phyloP scores from a whole-genome alignment of 2,888 invertebrate species.

The Lamproptera curius region DNA sequence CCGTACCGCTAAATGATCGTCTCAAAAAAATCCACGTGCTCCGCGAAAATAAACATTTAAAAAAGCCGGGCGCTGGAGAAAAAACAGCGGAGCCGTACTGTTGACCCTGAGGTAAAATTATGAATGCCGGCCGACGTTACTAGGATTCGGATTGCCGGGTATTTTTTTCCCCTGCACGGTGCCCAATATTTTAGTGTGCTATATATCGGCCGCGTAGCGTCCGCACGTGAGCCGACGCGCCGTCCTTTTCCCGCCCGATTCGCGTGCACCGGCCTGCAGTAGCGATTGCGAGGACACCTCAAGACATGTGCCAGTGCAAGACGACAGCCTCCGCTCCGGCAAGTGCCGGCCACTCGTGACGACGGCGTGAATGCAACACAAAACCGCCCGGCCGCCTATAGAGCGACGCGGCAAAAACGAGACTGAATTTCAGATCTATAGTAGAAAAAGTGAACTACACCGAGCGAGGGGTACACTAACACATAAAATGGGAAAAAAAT shows the following conservation, averaged over 20 bases:
- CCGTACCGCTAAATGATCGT: slow-evolving; percentile 62
- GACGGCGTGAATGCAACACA: slow-evolving; percentile 66
- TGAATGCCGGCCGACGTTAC: slow-evolving; percentile 73
- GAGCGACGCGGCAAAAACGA: slow-evolving; percentile 78
- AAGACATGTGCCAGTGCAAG: slow-evolving; percentile 63
- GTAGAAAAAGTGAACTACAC: slow-evolving; percentile 79
- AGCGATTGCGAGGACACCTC: slow-evolving; percentile 41
- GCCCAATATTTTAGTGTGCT: slow-evolving; percentile 74
- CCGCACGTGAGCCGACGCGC: slow-evolving; percentile 63
- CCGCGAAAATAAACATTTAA: slow-evolving; percentile 69
- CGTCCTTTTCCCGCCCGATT: slow-evolving; percentile 62
- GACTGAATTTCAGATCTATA: slow-evolving; percentile 79
- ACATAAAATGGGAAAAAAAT: slow-evolving; percentile 77
- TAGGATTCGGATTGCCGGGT: slow-evolving; percentile 73
- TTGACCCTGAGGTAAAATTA: slow-evolving; percentile 74
- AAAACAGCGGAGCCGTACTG: slow-evolving; percentile 64
- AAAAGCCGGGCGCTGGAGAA: slow-evolving; percentile 49
- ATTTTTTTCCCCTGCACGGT: slow-evolving; percentile 73
- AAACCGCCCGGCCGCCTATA: slow-evolving; percentile 73
- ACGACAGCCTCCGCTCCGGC: slow-evolving; percentile 51
- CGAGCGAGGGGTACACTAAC: slow-evolving; percentile 77
- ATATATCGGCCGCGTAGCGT: slow-evolving; percentile 54
- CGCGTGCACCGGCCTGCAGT: slow-evolving; percentile 64
- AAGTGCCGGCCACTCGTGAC: slow-evolving; percentile 50
- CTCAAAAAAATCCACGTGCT: slow-evolving; percentile 69